Evolutionary conservation across 2,888 invertebrate species (phyloP).

Genomic region (Electrophaes corylata): DNA sequence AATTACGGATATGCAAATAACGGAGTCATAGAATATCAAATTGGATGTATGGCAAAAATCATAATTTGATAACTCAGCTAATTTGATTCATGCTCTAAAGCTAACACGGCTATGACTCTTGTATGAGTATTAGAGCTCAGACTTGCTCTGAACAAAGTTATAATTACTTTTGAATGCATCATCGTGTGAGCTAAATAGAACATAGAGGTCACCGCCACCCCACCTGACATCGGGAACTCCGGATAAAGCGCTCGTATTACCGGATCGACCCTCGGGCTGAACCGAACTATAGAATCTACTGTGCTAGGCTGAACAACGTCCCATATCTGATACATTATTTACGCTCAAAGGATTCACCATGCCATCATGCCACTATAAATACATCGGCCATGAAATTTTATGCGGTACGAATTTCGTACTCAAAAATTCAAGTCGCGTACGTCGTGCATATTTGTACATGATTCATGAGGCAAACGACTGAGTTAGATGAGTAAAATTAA

Average conservation of each 20-base stretch:
- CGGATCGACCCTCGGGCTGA: conserved; percentile 40
- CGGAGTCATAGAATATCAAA: no score
- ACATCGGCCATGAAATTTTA: conserved; percentile 31
- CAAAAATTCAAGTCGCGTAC: conserved; percentile 37
- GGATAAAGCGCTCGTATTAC: conserved; percentile 52
- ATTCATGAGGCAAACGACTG: conserved; percentile 40
- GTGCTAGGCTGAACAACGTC: conserved; percentile 54
- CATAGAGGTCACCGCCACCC: conserved; percentile 52
- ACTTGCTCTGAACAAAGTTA: conserved; percentile 22
- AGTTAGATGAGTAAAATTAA: conserved; percentile 20
- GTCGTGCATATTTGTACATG: conserved; percentile 40
- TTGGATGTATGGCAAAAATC: background rate
- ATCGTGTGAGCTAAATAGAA: conserved; percentile 42
- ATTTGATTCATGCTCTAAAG: conserved; percentile 8
- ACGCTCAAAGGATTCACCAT: conserved; percentile 48
- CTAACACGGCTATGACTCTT: conserved; percentile 7
- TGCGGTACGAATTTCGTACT: conserved; percentile 43
- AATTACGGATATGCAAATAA: no score
- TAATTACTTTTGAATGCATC: conserved; percentile 43
- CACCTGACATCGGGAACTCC: conserved; percentile 50
- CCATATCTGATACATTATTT: conserved; percentile 60
- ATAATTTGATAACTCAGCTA: background rate
- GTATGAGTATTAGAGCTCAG: conserved; percentile 9
- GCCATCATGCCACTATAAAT: conserved; percentile 39
- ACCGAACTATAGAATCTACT: conserved; percentile 13